These are phyloP conservation scores for Cygnus buccinator DNA, from an alignment of 2,113 vertebrate genomes.

Conservation along the genomic window DNA sequence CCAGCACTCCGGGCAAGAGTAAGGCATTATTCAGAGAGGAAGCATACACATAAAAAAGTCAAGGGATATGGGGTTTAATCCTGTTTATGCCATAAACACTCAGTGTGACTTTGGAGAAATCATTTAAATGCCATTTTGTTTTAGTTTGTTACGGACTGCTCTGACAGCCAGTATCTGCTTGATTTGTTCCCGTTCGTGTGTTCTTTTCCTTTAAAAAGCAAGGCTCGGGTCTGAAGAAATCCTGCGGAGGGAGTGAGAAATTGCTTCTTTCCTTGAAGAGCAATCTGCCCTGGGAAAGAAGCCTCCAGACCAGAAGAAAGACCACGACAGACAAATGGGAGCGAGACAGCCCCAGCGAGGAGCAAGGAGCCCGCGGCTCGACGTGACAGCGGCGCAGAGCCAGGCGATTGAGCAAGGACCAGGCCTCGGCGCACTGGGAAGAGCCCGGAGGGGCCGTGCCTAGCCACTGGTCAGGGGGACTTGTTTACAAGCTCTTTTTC, in stretches of 20 bases:
- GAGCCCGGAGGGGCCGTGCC: background rate
- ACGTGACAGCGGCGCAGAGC: background rate
- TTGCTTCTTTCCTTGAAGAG: slow-evolving; percentile 48
- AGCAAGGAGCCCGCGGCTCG: background rate
- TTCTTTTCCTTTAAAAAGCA: slow-evolving; percentile 8
- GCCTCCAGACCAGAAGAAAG: slow-evolving; percentile 51
- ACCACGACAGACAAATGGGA: slow-evolving; percentile 3
- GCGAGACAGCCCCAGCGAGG: slow-evolving; percentile 19
- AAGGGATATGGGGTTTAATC: slow-evolving; percentile 2
- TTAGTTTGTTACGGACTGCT: background rate
- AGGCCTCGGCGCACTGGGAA: slow-evolving; percentile 23
- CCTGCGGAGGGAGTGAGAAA: slow-evolving; percentile 35
- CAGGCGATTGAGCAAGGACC: background rate
- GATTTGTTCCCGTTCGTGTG: background rate
- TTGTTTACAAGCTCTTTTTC: background rate
- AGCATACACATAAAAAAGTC: background rate
- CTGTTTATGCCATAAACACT: slow-evolving; percentile 31
- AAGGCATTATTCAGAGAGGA: slow-evolving; percentile 8
- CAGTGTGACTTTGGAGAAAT: slow-evolving; percentile 13
- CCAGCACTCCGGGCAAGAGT: background rate
- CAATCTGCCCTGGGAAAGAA: slow-evolving; percentile 19
- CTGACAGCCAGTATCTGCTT: slow-evolving; percentile 22
- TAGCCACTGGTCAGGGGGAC: background rate
- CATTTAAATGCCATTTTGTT: slow-evolving; percentile 4
- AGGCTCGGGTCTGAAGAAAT: slow-evolving; percentile 37